Base-by-base conservation (phyloP, 2,888 invertebrate species). In the Diaphora mendica region DNA sequence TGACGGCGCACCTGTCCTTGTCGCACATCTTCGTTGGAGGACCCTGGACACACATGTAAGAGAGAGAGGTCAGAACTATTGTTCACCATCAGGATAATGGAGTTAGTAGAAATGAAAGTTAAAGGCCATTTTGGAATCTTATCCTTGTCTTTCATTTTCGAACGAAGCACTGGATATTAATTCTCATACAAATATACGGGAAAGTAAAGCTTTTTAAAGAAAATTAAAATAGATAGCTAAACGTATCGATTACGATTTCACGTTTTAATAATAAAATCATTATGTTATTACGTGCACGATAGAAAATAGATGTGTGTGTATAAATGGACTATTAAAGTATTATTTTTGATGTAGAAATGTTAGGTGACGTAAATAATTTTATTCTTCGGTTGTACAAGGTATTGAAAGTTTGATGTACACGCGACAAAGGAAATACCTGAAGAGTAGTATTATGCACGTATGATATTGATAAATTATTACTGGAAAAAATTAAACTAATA, bases 1-100 rank as follows among this genome's bases (percentile, higher is more conserved):
- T 97, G 84, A 98, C 97, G 2, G 98, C 98, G 76, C 98, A 97
- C 39, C 97, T 96, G 91, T 98, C 98, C 92, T 98, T 98, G 88
- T 97, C 97, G 85, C 97, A 96, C 89, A 98, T 96, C 92, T 97
- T 97, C 75, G 96, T 96, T 83, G 97, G 97, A 26, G 97, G 97
- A 80, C 96, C 96, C 97, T 97, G 75, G 62, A 44, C 20, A 26
- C 30, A 39, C 48, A 3, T 2, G 13, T 42, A 13, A 42, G 26
- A 39, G 44, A 5, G 26, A 55, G 48, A n/a, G 26, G 26, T n/a
- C 1, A 44, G 26, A 13, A 59, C 26, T 15, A 44, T 15, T 44
- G 11, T 4, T 48, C 4, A 48, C 3, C 17, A 1, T 5, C 15
- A 44, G 44, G 44, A 48, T 2, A 48, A 7, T 7, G 48, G 7